These are phyloP conservation scores for Eulacestoma nigropectus DNA, from an alignment of 2,113 vertebrate species.

Conservation along the genomic window DNA sequence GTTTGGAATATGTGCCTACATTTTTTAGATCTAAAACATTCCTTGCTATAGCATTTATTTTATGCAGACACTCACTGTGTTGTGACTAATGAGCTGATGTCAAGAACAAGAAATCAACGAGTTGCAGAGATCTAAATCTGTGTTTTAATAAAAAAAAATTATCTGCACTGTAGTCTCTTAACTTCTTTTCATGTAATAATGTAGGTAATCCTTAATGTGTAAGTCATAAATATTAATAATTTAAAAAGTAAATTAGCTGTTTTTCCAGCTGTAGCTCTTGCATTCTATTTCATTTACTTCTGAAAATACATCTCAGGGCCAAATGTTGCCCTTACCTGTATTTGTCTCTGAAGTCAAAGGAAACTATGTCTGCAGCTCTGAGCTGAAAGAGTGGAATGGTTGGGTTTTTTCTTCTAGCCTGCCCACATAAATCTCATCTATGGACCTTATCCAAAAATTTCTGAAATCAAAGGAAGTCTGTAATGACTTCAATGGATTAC, in stretches of 20 bases:
- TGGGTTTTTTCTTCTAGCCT: neutral
- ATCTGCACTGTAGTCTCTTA: neutral
- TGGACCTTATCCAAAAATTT: neutral
- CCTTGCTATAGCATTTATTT: neutral
- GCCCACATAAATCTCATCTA: neutral
- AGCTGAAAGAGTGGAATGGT: neutral
- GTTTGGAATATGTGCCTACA: neutral
- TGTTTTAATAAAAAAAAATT: neutral
- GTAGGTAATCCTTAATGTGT: neutral
- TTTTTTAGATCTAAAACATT: neutral
- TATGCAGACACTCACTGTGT: neutral
- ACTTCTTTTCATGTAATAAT: neutral
- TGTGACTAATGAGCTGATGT: neutral
- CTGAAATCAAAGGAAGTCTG: constrained; percentile 5
- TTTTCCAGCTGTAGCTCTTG: neutral
- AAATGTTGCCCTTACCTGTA: neutral
- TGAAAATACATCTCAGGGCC: neutral
- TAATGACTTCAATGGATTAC: neutral
- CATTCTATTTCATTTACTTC: neutral
- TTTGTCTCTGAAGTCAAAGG: neutral
- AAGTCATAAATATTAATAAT: neutral
- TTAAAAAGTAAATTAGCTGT: neutral
- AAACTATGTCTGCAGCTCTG: neutral
- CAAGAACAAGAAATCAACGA: constrained; percentile 27
- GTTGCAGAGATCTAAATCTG: constrained; percentile 3